Percentiles rank a stretch among this genome's conserved stretches.
Evolutionary conservation across 53 echinoderm and acorn worm species (phyloP).

Genomic region (Paracentrotus lividus): DNA sequence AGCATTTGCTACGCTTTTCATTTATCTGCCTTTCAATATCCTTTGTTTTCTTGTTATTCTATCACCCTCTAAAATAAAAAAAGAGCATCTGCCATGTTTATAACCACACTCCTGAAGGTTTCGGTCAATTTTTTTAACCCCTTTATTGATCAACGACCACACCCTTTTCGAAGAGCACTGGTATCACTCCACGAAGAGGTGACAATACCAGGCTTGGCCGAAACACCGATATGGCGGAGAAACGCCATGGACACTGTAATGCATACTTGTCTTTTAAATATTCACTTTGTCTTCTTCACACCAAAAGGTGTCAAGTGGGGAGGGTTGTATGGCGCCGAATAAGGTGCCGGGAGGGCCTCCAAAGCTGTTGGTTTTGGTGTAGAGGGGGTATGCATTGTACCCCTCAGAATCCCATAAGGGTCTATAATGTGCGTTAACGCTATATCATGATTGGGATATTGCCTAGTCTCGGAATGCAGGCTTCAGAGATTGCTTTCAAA

Average conservation of each 20-base stretch:
- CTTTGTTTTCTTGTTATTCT: slow-evolving; percentile 10
- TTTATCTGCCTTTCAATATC: neutral
- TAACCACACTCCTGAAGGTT: neutral
- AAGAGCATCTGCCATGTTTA: slow-evolving; percentile 17
- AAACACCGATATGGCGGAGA: neutral
- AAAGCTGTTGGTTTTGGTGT: slow-evolving; percentile 49
- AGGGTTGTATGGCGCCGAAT: slow-evolving; percentile 27
- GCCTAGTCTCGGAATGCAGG: neutral
- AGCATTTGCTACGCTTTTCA: neutral
- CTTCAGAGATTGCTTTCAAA: neutral
- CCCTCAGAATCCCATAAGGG: slow-evolving; percentile 34
- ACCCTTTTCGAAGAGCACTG: neutral
- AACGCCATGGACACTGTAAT: neutral
- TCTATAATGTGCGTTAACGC: slow-evolving; percentile 46
- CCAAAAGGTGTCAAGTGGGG: neutral
- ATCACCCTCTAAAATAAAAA: neutral
- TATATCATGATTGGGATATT: slow-evolving; percentile 27
- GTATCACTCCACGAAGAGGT: neutral
- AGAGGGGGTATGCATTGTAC: slow-evolving; percentile 43
- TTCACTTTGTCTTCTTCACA: slow-evolving; percentile 53
- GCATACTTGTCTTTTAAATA: slow-evolving; percentile 6
- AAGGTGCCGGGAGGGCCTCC: slow-evolving; percentile 48
- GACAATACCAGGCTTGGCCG: neutral
- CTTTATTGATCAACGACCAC: slow-evolving; percentile 19
- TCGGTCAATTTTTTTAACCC: neutral